A percentile compares a stretch with the other conserved stretches of the same genome.
Conservation (phyloP, 1,140 invertebrate species). For the Stenopsyche tienmushanensis region DNA sequence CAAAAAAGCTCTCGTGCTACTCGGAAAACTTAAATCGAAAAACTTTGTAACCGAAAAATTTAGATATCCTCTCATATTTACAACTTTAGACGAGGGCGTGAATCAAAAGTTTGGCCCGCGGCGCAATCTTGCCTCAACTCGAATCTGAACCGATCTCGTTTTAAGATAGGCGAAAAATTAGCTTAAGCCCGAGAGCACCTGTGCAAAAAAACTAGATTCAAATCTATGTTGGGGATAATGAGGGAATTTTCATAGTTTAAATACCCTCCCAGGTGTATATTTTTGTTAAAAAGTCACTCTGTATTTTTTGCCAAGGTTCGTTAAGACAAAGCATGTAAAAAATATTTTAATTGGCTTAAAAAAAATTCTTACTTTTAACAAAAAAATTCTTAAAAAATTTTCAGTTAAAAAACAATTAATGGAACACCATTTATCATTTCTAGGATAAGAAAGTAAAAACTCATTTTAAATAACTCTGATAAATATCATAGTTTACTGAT, state of each 20-base stretch:
- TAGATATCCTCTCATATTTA: slow-evolving; percentile 34
- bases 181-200: not conserved
- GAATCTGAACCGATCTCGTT: slow-evolving; percentile 10
- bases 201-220: not conserved
- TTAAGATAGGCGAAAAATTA: not conserved
- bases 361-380: too few relatives aligned
- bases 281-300: too few relatives aligned
- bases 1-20: not conserved
- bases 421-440: too few relatives aligned
- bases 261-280: too few relatives aligned
- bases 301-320: too few relatives aligned
- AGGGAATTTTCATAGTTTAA: not conserved
- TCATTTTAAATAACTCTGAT: too few relatives aligned
- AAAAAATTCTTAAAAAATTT: too few relatives aligned
- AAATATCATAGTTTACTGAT: too few relatives aligned
- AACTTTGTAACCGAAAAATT: slow-evolving; percentile 35
- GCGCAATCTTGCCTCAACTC: slow-evolving; percentile 23
- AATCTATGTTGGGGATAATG: not conserved
- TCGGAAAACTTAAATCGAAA: slow-evolving; percentile 38
- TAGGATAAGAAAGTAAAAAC: too few relatives aligned
- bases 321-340: too few relatives aligned
- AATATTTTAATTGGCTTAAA: too few relatives aligned
- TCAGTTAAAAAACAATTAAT: too few relatives aligned
- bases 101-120: slow-evolving; percentile 29
- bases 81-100: slow-evolving; percentile 24